phyloP scores from a whole-genome alignment of 2,797 vertebrate genomes.

The Eulemur albifrons region DNA sequence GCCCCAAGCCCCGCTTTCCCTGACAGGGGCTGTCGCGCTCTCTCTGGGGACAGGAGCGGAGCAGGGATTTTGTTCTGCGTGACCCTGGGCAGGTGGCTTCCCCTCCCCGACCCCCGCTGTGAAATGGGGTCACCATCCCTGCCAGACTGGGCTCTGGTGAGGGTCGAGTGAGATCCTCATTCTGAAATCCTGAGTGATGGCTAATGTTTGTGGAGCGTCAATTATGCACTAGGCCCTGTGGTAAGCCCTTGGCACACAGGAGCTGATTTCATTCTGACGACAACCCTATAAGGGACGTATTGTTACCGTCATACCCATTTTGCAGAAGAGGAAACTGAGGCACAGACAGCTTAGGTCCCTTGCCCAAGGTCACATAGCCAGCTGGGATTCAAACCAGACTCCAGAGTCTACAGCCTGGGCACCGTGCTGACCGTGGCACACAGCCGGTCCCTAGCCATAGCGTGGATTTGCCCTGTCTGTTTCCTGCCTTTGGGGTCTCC shows the following conservation, averaged over 20 bases:
- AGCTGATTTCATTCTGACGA: neutral
- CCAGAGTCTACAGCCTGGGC: neutral
- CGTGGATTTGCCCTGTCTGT: fast-evolving
- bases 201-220: neutral
- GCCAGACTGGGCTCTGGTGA: neutral
- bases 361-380: neutral
- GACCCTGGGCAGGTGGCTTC: neutral
- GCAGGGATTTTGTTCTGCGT: neutral
- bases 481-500: neutral
- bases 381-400: neutral
- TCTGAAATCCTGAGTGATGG: neutral
- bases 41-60: neutral
- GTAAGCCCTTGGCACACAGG: neutral
- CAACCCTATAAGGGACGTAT: fast-evolving
- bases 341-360: neutral
- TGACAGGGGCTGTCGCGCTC: neutral
- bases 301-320: neutral
- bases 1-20: neutral
- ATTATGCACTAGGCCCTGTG: neutral
- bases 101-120: neutral
- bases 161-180: fast-evolving
- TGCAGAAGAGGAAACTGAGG: neutral
- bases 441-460: neutral
- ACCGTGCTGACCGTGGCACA: neutral
- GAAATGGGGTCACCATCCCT: too few species aligned